Evolutionary conservation across 2,888 invertebrate species (phyloP).

Genomic region (Trissoscelio sp.): DNA sequence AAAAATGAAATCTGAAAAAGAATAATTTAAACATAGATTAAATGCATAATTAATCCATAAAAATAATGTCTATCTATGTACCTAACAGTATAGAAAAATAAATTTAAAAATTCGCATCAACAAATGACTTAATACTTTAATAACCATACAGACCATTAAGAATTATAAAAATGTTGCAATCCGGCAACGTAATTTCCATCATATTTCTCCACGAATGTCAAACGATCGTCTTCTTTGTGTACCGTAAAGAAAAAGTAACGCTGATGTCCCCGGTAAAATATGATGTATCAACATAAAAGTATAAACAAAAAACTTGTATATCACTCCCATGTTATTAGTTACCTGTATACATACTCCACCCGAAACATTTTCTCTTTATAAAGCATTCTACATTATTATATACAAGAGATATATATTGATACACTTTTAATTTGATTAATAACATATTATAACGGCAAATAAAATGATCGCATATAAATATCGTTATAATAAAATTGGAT

Average conservation of each 20-base stretch:
- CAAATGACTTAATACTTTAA: conserved; percentile 18
- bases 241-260: conserved; percentile 30
- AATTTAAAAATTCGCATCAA: too few relatives aligned
- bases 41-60: too few relatives aligned
- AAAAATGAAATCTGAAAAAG: too few relatives aligned
- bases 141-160: conserved; percentile 2
- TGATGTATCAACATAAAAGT: conserved; percentile 34
- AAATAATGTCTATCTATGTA: too few relatives aligned
- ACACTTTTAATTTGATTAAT: conserved; percentile 27
- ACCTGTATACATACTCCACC: conserved; percentile 4
- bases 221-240: conserved; percentile 27
- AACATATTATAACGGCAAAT: conserved; percentile 5
- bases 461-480: conserved; percentile 20
- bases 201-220: conserved; percentile 13
- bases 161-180: conserved; percentile 21
- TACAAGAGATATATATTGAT: conserved; percentile 2
- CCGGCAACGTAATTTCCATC: conserved; percentile 8
- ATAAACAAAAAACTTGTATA: conserved; percentile 36
- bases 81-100: too few relatives aligned
- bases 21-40: too few relatives aligned
- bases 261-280: conserved; percentile 23
- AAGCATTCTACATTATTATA: conserved; percentile 4
- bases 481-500: conserved; percentile 21
- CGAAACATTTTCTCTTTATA: conserved; percentile 1
- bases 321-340: conserved; percentile 31